These are phyloP conservation scores for Ashinkailepas kermadecensis DNA, from an alignment of 2,888 invertebrate species.

Conservation along the genomic window DNA sequence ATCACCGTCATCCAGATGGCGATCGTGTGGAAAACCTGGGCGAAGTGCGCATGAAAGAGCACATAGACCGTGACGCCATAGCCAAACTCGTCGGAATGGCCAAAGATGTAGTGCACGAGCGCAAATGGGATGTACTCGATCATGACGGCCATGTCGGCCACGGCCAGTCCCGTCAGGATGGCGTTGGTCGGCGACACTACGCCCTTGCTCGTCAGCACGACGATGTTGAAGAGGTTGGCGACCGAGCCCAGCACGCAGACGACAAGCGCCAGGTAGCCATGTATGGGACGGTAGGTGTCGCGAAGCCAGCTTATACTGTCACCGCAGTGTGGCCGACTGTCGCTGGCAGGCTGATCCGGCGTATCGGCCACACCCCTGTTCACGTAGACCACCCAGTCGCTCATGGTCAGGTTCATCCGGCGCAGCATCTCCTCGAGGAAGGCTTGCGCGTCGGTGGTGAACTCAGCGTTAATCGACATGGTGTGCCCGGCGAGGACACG, in stretches of 20 bases:
- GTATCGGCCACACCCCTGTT: neutral
- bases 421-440: neutral
- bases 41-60: constrained; percentile 80
- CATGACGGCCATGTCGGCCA: constrained; percentile 92
- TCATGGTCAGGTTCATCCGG: neutral
- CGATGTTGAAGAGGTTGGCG: constrained; percentile 84
- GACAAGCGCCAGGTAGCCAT: constrained; percentile 75
- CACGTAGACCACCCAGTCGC: neutral
- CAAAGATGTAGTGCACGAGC: constrained; percentile 63
- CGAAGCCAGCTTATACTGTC: constrained; percentile 54
- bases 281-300: constrained; percentile 59
- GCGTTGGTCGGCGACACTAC: constrained; percentile 86
- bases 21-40: constrained; percentile 78
- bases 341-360: neutral
- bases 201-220: constrained; percentile 77
- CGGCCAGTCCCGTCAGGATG: constrained; percentile 78
- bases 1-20: constrained; percentile 90
- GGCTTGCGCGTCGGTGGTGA: neutral
- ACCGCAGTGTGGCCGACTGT: constrained; percentile 43
- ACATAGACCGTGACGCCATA: constrained; percentile 76
- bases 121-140: constrained; percentile 82
- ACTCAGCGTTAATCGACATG: neutral
- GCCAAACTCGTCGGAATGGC: constrained; percentile 40
- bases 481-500: neutral
- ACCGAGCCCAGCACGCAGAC: constrained; percentile 85